A percentile compares a stretch with the other conserved stretches of the same genome.
phyloP scores from a whole-genome alignment of 2,888 invertebrate genomes.

The Synergus gifuensis region DNA sequence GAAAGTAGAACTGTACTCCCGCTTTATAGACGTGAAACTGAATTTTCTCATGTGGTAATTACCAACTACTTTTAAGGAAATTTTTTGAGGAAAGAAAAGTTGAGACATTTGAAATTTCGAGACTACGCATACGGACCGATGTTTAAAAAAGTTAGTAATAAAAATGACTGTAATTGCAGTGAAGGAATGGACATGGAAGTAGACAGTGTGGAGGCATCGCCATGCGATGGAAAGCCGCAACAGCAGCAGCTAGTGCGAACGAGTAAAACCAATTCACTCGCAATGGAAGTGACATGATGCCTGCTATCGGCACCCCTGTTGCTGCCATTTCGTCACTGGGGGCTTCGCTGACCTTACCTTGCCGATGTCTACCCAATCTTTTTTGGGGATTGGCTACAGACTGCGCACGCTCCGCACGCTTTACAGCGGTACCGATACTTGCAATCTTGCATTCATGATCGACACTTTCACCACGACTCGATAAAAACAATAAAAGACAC shows the following conservation, averaged over 20 bases:
- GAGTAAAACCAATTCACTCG: slow-evolving; percentile 79
- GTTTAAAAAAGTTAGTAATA: slow-evolving; percentile 19
- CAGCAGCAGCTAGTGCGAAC: slow-evolving; percentile 78
- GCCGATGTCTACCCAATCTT: slow-evolving; percentile 64
- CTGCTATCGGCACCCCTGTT: slow-evolving; percentile 75
- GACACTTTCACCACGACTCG: slow-evolving; percentile 38
- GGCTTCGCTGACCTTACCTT: slow-evolving; percentile 74
- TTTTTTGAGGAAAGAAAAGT: too few relatives aligned
- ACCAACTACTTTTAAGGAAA: too few relatives aligned
- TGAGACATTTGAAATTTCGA: background rate
- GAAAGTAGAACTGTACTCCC: too few relatives aligned
- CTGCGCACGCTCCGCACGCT: slow-evolving; percentile 39
- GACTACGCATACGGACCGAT: background rate
- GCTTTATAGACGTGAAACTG: too few relatives aligned
- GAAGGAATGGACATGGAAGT: slow-evolving; percentile 75
- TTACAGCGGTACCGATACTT: slow-evolving; percentile 24
- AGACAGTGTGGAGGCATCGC: slow-evolving; percentile 71
- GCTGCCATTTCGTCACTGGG: slow-evolving; percentile 74
- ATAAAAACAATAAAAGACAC: background rate
- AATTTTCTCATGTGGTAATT: too few relatives aligned
- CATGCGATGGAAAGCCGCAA: slow-evolving; percentile 75
- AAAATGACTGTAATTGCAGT: slow-evolving; percentile 63
- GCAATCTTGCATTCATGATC: background rate
- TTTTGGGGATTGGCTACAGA: slow-evolving; percentile 62
- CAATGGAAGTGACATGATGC: slow-evolving; percentile 84